A percentile compares a stretch with the other conserved stretches of the same genome.
Evolutionary conservation across 2,113 vertebrate species (phyloP).

Genomic region (Rhinogobius similis): DNA sequence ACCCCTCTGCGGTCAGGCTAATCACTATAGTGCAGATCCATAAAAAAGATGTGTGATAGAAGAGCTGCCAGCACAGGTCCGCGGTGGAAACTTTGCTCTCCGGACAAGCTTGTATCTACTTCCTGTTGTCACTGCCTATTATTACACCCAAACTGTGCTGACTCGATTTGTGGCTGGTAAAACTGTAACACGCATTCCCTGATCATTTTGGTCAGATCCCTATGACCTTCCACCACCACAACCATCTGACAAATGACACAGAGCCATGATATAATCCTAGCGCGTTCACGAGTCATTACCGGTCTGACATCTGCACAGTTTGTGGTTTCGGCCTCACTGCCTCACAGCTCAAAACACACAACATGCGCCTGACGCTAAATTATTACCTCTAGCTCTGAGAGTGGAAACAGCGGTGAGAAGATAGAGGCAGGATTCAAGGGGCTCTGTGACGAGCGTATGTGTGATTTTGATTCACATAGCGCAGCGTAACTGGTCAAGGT

Average conservation of each 20-base stretch:
- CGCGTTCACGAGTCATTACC: conserved; percentile 49
- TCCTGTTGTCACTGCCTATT: conserved; percentile 46
- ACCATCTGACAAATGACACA: conserved; percentile 46
- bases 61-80: conserved; percentile 14
- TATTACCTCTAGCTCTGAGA: conserved; percentile 33
- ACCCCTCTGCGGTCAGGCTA: conserved; percentile 67
- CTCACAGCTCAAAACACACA: conserved; percentile 50
- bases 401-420: conserved; percentile 20
- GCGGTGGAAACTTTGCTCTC: conserved; percentile 47
- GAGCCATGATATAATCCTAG: conserved; percentile 41
- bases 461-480: conserved; percentile 19
- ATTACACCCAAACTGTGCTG: conserved; percentile 10
- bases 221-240: conserved; percentile 46
- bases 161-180: conserved; percentile 32
- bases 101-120: conserved; percentile 21
- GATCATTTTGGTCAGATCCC: conserved; percentile 44
- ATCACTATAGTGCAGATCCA: conserved; percentile 66
- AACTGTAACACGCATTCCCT: conserved; percentile 34
- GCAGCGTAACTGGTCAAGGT: conserved; percentile 21
- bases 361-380: conserved; percentile 51
- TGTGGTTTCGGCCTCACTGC: conserved; percentile 53
- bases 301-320: conserved; percentile 43
- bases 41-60: conserved; percentile 25
- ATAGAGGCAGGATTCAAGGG: conserved; percentile 13
- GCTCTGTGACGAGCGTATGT: conserved; percentile 6